Evolutionary conservation across 2,797 vertebrate species (phyloP).

Genomic region (Rhynchonycteris naso): DNA sequence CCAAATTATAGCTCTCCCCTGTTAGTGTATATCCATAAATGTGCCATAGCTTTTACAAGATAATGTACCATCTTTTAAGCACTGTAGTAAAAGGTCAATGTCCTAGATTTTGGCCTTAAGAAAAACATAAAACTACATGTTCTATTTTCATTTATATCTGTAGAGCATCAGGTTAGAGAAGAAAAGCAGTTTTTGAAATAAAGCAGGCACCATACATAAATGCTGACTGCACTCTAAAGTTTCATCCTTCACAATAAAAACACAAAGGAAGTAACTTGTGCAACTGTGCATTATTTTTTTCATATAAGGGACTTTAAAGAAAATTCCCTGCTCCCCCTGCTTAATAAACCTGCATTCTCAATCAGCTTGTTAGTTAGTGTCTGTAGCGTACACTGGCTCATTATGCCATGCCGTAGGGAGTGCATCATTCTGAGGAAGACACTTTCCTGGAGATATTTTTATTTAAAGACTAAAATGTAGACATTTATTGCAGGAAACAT

Average conservation of each 20-base stretch:
- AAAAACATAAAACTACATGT: conserved; percentile 36
- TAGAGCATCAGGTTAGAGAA: neutral
- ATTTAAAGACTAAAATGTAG: neutral
- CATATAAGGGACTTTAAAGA: neutral
- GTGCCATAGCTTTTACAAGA: neutral
- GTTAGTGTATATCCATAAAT: neutral
- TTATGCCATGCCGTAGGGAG: neutral
- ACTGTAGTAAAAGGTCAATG: neutral
- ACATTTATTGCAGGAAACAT: neutral
- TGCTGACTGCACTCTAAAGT: neutral
- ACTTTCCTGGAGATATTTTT: conserved; percentile 40
- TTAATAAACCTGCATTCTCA: neutral
- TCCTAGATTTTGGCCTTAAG: conserved; percentile 50
- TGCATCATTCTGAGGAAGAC: neutral
- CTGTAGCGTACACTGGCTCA: neutral
- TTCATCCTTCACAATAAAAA: conserved; percentile 35
- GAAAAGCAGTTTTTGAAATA: conserved; percentile 43
- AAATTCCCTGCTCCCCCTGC: neutral
- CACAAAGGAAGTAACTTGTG: neutral
- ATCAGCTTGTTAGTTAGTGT: neutral
- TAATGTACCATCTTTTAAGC: neutral
- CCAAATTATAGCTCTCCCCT: neutral
- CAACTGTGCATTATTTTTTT: neutral
- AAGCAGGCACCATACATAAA: neutral
- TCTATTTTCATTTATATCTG: conserved; percentile 24